Base-by-base conservation (phyloP, 2,888 invertebrate species). In the Platycheirus albimanus region DNA sequence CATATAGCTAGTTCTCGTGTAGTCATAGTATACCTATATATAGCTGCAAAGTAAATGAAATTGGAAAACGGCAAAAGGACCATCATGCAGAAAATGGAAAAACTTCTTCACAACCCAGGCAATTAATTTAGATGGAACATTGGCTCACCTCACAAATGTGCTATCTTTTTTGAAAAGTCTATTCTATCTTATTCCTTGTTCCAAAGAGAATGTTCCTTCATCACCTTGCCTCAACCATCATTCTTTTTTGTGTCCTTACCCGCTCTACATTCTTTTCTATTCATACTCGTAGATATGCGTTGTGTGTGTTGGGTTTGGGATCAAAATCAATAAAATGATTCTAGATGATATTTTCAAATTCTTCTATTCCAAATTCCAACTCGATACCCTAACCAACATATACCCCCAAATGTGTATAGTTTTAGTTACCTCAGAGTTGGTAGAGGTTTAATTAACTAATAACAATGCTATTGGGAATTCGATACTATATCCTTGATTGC, bases 61-160 rank as follows among this genome's bases (percentile, higher is more conserved):
- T 87, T 89, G 89, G 87, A 88, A 87, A 87, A 88, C 86, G 86
- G 86, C 86, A 71, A 86, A 88, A 87, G 86, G 77, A 85, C 84
- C 86, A 86, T 88, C 88, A 86, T 87, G 89, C 88, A 88, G 86
- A 85, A 88, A 89, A 88, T 88, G 87, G 85, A 88, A 88, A 88
- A 88, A 88, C 86, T 88, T 88, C 84, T 81, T 70, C 72, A 38
- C 47, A 71, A 71, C 74, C n/a, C 54, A 61, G 43, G 56, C 78
- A 80, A 83, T 67, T 83, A 77, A 83, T 78, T 74, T 78, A 69
- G 83, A 74, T 74, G 49, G 67, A 69, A 64, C 83, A 56, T 58
- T 49, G 63, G 63, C 69, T 72, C 77, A 83, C 77, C 77, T 69
- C 63, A 45, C 33, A 36, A 51, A 24, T 49, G n/a, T n/a, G 17